These are phyloP conservation scores for Brienomyrus longianalis DNA, from an alignment of 2,113 vertebrate species.

Conservation along the genomic window DNA sequence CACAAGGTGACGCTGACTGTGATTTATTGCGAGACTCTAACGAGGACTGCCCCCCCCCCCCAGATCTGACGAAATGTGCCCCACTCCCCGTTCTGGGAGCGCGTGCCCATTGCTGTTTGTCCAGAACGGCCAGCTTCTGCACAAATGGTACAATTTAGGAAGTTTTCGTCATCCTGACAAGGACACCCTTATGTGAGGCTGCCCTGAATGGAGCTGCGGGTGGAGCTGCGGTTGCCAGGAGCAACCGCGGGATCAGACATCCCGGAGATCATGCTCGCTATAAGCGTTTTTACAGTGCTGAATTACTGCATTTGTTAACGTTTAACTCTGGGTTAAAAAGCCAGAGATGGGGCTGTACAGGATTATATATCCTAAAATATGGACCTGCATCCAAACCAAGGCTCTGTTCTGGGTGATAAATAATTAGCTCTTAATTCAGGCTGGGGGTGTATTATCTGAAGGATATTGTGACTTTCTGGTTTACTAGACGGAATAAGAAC, in stretches of 20 bases:
- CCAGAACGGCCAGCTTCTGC: slow-evolving; percentile 14
- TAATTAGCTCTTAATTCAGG: not conserved
- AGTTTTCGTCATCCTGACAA: not conserved
- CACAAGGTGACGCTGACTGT: slow-evolving; percentile 36
- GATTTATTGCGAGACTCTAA: slow-evolving; percentile 49
- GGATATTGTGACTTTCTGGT: not conserved
- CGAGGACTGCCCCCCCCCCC: slow-evolving; percentile 19
- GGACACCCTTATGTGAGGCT: not conserved
- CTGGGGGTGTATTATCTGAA: not conserved
- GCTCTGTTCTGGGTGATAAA: not conserved
- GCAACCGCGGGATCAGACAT: not conserved
- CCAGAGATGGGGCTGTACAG: not conserved
- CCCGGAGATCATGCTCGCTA: not conserved
- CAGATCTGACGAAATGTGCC: not conserved
- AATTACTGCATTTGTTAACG: not conserved
- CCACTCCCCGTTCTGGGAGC: slow-evolving; percentile 16
- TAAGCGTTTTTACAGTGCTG: not conserved
- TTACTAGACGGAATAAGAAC: not conserved
- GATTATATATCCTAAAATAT: not conserved
- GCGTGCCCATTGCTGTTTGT: slow-evolving; percentile 19
- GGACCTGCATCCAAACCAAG: not conserved
- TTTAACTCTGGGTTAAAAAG: not conserved
- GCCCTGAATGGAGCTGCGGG: not conserved
- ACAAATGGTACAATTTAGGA: not conserved
- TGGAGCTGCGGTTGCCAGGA: not conserved